These are phyloP conservation scores for Patiria miniata DNA, from an alignment of 35 echinoderm and acorn worm genomes.

Conservation along the genomic window DNA sequence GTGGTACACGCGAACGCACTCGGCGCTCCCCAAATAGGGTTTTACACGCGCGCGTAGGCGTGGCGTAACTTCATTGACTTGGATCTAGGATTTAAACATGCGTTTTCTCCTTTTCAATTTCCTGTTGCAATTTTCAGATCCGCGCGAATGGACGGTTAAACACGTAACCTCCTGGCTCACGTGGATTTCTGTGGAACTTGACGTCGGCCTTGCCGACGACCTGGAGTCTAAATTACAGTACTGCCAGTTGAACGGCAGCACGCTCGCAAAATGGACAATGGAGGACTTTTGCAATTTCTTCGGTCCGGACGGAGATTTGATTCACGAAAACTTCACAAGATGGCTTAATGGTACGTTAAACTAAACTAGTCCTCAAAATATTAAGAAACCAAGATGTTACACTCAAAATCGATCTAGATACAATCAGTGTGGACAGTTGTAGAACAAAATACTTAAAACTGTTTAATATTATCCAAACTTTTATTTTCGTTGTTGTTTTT, in stretches of 20 bases:
- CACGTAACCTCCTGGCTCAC: slow-evolving; percentile 1
- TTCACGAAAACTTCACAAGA: slow-evolving; percentile 7
- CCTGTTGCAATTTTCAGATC: slow-evolving; percentile 3
- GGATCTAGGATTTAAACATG: too few species aligned
- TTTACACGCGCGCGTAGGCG: too few species aligned
- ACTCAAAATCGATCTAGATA: too few species aligned
- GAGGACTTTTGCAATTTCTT: neutral
- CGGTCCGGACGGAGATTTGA: neutral
- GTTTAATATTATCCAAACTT: too few species aligned
- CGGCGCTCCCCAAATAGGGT: too few species aligned
- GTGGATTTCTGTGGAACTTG: neutral
- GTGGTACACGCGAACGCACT: neutral
- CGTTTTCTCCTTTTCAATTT: neutral
- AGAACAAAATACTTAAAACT: too few species aligned
- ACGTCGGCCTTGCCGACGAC: neutral
- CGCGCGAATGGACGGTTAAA: neutral
- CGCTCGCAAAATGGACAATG: neutral
- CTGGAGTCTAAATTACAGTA: neutral
- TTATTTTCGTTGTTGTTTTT: too few species aligned
- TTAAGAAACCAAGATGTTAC: too few species aligned
- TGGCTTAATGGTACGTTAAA: neutral
- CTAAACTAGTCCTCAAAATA: too few species aligned
- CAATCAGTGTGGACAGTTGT: too few species aligned
- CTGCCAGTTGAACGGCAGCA: neutral
- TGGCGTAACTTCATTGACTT: too few species aligned